Base-by-base conservation (phyloP, 2,113 vertebrate genomes). In the Vulpes vulpes region DNA sequence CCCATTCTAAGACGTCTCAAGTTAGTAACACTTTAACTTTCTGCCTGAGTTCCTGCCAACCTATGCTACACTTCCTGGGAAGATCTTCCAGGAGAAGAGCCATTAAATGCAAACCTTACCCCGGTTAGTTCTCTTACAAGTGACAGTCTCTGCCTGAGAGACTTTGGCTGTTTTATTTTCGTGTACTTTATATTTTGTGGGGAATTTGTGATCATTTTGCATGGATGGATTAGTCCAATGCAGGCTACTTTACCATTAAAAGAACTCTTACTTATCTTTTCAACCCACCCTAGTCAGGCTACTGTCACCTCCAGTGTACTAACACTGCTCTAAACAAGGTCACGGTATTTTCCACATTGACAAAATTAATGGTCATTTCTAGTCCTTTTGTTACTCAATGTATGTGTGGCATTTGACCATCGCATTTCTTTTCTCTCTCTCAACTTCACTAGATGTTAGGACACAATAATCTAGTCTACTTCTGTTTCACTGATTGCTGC, bases 81-180 rank as follows among this genome's bases (percentile, higher is more conserved):
- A 65, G 62, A 17, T 86, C 74, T 49, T 81, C 65, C n/a, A 57
- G 85, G 69, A 93, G 79, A 62, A 94, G 38, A 65, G 19, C 23
- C 22, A 30, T 96, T 59, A 73, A 89, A 89, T 65, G 64, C 35
- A 79, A 95, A 89, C 89, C 11, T 73, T 89, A 23, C 51, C 78
- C 8, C 55, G 53, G 25, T 60, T 82, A 55, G 11, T 83, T 87
- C 60, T 65, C 30, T 69, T 71, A 22, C 12, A 71, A 96, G n/a
- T 83, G 89, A 43, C 16, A 60, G 43, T 69, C 27, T 43, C 43
- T 78, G 60, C 76, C 76, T 79, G 27, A 79, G 53, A 43, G 6
- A 43, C 55, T 79, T 79, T 32, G 49, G 49, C 16, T 20, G 76
- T 51, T 55, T 79, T 79, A 55, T 17, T 79, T 79, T 64, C 16